Evolutionary conservation across 2,888 invertebrate genomes (phyloP).

Genomic region (Entomobrya proxima): DNA sequence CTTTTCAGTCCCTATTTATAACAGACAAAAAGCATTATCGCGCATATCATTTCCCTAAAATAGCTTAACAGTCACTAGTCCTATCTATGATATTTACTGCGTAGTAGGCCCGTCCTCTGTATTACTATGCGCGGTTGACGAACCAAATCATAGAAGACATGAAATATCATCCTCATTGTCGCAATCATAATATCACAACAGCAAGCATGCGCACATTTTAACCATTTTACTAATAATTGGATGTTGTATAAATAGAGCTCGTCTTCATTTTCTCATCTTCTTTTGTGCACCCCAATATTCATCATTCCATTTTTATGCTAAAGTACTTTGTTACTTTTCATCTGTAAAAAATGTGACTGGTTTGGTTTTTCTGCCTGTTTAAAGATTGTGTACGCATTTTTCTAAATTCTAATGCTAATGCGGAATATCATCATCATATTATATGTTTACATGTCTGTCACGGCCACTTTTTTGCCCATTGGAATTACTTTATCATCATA

Average conservation of each 20-base stretch:
- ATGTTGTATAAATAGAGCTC: background rate
- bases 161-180: background rate
- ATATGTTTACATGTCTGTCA: slow-evolving; percentile 7
- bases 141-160: background rate
- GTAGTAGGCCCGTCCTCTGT: background rate
- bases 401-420: background rate
- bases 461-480: slow-evolving; percentile 19
- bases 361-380: background rate
- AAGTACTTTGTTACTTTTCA: slow-evolving; percentile 5
- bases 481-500: slow-evolving; percentile 23
- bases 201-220: slow-evolving; percentile 10
- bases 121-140: background rate
- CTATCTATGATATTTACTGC: background rate
- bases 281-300: slow-evolving; percentile 16
- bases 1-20: slow-evolving; percentile 3
- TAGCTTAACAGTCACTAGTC: slow-evolving; percentile 11
- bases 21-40: background rate
- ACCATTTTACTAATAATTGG: slow-evolving; percentile 29
- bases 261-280: background rate
- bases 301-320: slow-evolving; percentile 14
- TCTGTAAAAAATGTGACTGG: background rate
- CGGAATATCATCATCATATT: slow-evolving; percentile 17
- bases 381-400: background rate
- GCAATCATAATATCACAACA: slow-evolving; percentile 1
- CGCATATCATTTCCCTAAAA: slow-evolving; percentile 58